These are phyloP conservation scores for Laticauda colubrina DNA, from an alignment of 2,113 vertebrate species.

Conservation along the genomic window DNA sequence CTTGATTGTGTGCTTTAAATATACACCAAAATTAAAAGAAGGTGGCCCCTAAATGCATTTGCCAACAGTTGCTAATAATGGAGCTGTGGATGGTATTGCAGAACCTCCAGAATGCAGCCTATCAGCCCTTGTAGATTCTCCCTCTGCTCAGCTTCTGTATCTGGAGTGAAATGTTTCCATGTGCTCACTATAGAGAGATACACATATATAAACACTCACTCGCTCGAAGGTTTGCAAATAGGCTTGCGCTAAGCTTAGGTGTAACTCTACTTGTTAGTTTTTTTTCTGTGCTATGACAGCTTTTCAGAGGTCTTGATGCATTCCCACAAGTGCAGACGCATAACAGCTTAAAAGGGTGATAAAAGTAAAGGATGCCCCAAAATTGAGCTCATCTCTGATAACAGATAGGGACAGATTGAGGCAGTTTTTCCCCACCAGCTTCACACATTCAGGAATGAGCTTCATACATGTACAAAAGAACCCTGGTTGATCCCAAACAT, in stretches of 20 bases:
- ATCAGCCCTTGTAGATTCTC: not conserved
- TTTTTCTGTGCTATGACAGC: not conserved
- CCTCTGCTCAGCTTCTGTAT: not conserved
- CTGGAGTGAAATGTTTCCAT: not conserved
- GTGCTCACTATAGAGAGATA: not conserved
- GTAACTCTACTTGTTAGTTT: not conserved
- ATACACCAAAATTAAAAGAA: not conserved
- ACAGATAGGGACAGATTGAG: not conserved
- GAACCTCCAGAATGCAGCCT: not conserved
- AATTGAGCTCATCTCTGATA: not conserved
- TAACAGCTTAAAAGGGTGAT: not conserved
- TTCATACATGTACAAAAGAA: not conserved
- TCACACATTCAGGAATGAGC: not conserved
- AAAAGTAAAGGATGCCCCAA: not conserved
- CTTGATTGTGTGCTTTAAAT: not conserved
- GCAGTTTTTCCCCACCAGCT: not conserved
- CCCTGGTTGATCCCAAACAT: not conserved
- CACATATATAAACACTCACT: not conserved
- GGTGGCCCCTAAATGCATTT: not conserved
- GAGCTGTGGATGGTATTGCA: not conserved
- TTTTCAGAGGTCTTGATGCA: not conserved
- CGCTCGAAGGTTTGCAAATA: not conserved
- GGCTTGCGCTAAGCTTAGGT: not conserved
- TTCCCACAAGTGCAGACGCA: not conserved
- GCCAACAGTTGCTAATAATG: not conserved